Percentiles rank a stretch among this genome's conserved stretches.
These are phyloP conservation scores for Protodeltote pygarga DNA, from an alignment of 2,888 invertebrate genomes.

Conservation along the genomic window DNA sequence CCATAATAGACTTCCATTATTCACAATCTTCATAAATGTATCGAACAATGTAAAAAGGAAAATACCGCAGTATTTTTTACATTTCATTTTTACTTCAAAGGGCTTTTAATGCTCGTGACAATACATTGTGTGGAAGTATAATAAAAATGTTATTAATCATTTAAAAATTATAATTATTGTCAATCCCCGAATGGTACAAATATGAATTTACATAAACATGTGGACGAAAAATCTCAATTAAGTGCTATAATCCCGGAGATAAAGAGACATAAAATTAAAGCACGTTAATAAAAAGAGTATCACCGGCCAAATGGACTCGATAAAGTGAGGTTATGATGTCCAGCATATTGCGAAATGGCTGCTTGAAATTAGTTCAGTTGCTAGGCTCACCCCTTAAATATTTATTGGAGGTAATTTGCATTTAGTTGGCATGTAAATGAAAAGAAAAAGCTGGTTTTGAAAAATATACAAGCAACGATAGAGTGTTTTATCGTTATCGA, in stretches of 20 bases:
- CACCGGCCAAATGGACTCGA: conserved; percentile 78
- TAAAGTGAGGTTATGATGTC: conserved; percentile 77
- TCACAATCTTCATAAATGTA: conserved; percentile 6
- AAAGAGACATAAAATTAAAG: conserved; percentile 82
- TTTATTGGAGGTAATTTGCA: conserved; percentile 52
- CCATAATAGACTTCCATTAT: conserved; percentile 7
- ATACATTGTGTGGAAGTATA: conserved; percentile 27
- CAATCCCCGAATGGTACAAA: conserved; percentile 38
- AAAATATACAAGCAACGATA: conserved; percentile 29
- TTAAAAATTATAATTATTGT: conserved; percentile 34
- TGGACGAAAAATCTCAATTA: conserved; percentile 73
- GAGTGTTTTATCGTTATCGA: conserved; percentile 66
- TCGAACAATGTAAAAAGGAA: conserved; percentile 7
- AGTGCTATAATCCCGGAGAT: conserved; percentile 72
- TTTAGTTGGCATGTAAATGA: conserved; percentile 48
- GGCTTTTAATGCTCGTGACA: conserved; percentile 26
- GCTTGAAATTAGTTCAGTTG: conserved; percentile 69
- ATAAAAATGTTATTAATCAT: conserved; percentile 27
- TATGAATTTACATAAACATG: conserved; percentile 57
- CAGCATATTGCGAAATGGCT: conserved; percentile 72
- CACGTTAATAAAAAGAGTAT: conserved; percentile 81
- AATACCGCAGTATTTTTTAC: conserved; percentile 8
- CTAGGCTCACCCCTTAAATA: conserved; percentile 53
- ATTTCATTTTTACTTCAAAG: conserved; percentile 25
- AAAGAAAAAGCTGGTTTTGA: conserved; percentile 35